Evolutionary conservation across 2,888 invertebrate genomes (phyloP), one percentile per base, ranked within the genome.

Genomic region (Leucoptera coffeella): DNA sequence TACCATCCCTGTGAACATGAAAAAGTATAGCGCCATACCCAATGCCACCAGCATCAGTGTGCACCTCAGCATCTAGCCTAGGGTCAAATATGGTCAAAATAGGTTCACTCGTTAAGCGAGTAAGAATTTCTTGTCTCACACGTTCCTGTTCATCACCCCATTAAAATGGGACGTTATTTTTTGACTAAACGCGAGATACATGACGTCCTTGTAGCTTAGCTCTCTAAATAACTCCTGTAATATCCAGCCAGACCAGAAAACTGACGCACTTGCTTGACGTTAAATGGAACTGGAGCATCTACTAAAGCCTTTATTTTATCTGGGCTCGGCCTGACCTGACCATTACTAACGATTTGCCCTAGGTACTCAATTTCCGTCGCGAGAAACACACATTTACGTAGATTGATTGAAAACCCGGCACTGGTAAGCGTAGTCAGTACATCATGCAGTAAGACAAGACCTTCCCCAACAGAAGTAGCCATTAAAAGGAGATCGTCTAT

Each of bases 31-130:
- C 36, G 1, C 33, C 37, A 8, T 30, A 32, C 6, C 36, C 37
- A 7, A 32, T 10, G 6, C 20, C 14, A 22, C 35, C 36, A 1
- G 41, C 38, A 20, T 41, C 38, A 1, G 39, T 38, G 25, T 41
- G 39, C 3, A 41, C 22, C 15, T 40, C 35, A n/a, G n/a, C 35
- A 7, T 28, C 30, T 4, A 35, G 28, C 10, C 27, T 25, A 4
- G 29, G 31, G 14, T 36, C 30, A 20, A 30, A 39, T 4, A 36
- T 28, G 6, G 29, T 27, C 10, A 39, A 22, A n/a, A 34, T 20
- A 17, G 34, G 39, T 12, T 25, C 25, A 14, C 13, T 25, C n/a
- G 25, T 25, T 4, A 29, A n/a, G 10, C 7, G 8, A n/a, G 12
- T 12, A 15, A 29, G 21, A 4, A 29, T 9, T 5, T 25, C 22